Evolutionary conservation across 2,113 vertebrate genomes (phyloP).

Genomic region (Tautogolabrus adspersus): DNA sequence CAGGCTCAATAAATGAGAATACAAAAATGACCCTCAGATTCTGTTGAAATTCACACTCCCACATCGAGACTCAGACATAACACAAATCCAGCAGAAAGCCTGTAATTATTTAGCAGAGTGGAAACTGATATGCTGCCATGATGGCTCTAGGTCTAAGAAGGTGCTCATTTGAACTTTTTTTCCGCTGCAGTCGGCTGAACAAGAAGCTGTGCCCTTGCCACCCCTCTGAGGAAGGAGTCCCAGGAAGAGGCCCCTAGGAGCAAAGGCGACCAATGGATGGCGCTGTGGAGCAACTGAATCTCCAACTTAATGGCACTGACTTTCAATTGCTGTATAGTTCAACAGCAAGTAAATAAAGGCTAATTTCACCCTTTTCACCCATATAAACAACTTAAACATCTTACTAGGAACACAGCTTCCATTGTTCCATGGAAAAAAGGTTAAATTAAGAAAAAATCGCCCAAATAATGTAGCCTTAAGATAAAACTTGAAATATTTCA

Average conservation of each 20-base stretch:
- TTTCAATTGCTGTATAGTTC: slow-evolving; percentile 7
- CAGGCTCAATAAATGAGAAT: slow-evolving; percentile 50
- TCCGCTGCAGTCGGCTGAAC: slow-evolving; percentile 70
- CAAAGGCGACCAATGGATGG: slow-evolving; percentile 55
- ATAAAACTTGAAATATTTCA: background rate
- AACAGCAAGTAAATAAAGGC: background rate
- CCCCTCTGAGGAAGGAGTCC: slow-evolving; percentile 22
- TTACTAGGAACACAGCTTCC: background rate
- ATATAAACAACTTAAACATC: slow-evolving; percentile 7
- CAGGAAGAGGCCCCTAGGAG: background rate
- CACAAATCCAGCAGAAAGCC: slow-evolving; percentile 51
- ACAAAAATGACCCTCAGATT: slow-evolving; percentile 55
- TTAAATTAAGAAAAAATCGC: too few relatives aligned
- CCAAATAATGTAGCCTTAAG: too few relatives aligned
- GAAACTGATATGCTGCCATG: slow-evolving; percentile 74
- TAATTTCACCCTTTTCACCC: slow-evolving; percentile 34
- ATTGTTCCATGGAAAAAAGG: background rate
- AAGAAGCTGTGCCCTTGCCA: slow-evolving; percentile 46
- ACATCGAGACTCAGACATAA: slow-evolving; percentile 53
- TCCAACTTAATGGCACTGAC: background rate
- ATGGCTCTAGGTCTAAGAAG: slow-evolving; percentile 44
- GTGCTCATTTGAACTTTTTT: slow-evolving; percentile 61
- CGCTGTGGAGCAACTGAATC: slow-evolving; percentile 36
- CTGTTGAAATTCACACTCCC: slow-evolving; percentile 53
- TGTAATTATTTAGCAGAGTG: slow-evolving; percentile 64